A percentile compares a stretch with the other conserved stretches of the same genome.
These are phyloP conservation scores for Falco novaeseelandiae DNA, from an alignment of 2,797 vertebrate genomes.

Conservation along the genomic window DNA sequence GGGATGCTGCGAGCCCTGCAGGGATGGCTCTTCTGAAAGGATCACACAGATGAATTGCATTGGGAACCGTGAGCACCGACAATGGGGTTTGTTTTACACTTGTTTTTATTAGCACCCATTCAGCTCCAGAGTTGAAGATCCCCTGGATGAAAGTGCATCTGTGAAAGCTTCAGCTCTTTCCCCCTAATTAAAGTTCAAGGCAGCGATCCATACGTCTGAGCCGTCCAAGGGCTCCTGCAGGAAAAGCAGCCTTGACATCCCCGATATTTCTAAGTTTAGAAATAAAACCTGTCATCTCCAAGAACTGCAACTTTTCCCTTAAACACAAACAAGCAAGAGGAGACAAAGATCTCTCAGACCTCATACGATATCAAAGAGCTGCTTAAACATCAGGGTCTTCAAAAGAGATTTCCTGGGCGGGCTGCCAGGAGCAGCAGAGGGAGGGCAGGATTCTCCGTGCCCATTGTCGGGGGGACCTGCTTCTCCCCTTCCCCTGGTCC, in stretches of 20 bases:
- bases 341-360: neutral
- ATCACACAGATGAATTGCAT: neutral
- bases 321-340: neutral
- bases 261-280: neutral
- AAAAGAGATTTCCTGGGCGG: neutral
- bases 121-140: neutral
- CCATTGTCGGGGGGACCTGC: neutral
- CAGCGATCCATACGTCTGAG: neutral
- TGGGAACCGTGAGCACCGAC: neutral
- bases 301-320: neutral
- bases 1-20: neutral
- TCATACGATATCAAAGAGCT: accelerated
- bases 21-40: neutral
- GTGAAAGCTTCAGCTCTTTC: neutral
- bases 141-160: neutral
- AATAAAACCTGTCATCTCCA: neutral
- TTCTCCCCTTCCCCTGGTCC: neutral
- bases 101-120: neutral
- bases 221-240: neutral
- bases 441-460: neutral
- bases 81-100: neutral
- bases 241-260: neutral
- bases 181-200: neutral
- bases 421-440: neutral
- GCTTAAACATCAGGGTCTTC: neutral